Evolutionary conservation across 2,113 vertebrate species (phyloP).

Genomic region (Ctenodactylus gundi): DNA sequence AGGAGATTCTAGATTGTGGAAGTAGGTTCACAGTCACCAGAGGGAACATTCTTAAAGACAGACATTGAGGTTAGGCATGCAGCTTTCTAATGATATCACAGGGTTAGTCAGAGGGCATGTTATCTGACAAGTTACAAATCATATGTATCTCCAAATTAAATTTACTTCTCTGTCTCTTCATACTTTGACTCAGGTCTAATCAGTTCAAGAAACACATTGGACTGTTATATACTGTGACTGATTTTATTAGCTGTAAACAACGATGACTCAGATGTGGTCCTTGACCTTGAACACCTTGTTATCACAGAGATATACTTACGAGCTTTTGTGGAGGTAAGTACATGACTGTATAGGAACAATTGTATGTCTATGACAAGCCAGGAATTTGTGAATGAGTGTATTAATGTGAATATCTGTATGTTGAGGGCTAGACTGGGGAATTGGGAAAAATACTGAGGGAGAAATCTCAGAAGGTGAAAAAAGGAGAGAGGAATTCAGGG

Average conservation of each 20-base stretch:
- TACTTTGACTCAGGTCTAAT: not conserved
- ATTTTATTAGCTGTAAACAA: conserved; percentile 8
- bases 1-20: not conserved
- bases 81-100: not conserved
- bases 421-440: not conserved
- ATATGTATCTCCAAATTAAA: not conserved
- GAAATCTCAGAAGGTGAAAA: not conserved
- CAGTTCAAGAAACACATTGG: not conserved
- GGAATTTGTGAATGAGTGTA: not conserved
- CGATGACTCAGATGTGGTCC: not conserved
- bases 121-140: not conserved
- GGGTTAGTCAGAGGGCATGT: not conserved
- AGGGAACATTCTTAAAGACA: not conserved
- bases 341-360: not conserved
- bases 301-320: not conserved
- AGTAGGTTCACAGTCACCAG: not conserved
- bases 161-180: not conserved
- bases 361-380: not conserved
- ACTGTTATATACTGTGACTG: not conserved
- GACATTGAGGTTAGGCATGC: not conserved
- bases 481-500: not conserved
- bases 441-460: not conserved
- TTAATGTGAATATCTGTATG: not conserved
- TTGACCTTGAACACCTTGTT: not conserved
- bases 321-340: not conserved